Conservation (phyloP, 2,113 vertebrate species). For the Archilochus colubris region DNA sequence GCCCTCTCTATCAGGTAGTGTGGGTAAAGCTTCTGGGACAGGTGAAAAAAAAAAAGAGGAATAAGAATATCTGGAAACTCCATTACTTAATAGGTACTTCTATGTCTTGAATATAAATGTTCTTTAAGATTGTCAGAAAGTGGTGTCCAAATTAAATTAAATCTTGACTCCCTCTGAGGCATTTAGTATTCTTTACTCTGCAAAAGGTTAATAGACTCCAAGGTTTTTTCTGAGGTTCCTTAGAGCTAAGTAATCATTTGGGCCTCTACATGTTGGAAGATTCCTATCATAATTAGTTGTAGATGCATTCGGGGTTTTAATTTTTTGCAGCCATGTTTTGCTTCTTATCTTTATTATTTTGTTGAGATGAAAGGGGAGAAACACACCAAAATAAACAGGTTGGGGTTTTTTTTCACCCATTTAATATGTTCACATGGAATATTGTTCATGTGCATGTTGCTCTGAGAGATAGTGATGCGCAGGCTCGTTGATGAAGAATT, state of each 20-base stretch:
- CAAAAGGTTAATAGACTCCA: not conserved
- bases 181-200: not conserved
- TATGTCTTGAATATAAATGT: not conserved
- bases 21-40: not conserved
- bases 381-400: not conserved
- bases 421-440: not conserved
- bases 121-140: not conserved
- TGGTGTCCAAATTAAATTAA: not conserved
- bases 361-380: not conserved
- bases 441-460: not conserved
- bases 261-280: not conserved
- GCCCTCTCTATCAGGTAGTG: not conserved
- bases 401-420: not conserved
- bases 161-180: not conserved
- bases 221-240: not conserved
- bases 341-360: not conserved
- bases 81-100: not conserved
- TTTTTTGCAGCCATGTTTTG: not conserved
- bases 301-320: not conserved
- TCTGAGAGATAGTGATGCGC: not conserved
- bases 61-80: not conserved
- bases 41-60: not conserved
- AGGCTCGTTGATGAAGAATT: not conserved
- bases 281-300: not conserved
- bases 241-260: not conserved